Evolutionary conservation across 2,888 invertebrate genomes (phyloP).

Genomic region (Plemyria rubiginata): DNA sequence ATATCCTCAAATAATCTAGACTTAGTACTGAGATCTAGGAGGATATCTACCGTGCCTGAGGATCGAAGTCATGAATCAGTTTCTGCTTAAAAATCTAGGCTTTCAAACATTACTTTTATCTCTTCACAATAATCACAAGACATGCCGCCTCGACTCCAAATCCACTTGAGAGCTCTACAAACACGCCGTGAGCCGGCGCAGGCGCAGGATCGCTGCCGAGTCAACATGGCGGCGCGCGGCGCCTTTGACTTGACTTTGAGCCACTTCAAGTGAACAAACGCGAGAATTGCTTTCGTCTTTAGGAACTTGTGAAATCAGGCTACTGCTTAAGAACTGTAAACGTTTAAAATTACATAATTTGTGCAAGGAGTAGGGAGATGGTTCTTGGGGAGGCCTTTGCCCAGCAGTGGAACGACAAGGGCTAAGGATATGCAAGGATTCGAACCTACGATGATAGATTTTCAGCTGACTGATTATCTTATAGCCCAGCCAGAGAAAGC

Average conservation of each 20-base stretch:
- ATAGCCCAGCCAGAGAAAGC: no score
- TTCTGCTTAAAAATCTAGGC: not conserved
- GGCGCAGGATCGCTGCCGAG: constrained; percentile 33
- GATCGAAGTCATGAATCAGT: no score
- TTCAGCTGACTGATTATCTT: no score
- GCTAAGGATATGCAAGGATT: no score
- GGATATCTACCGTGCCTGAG: no score
- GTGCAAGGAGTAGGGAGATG: not conserved
- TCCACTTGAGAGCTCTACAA: constrained; percentile 37
- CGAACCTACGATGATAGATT: no score
- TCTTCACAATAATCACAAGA: constrained; percentile 33
- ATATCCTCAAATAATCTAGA: no score
- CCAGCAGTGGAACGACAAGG: no score
- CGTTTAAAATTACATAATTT: no score
- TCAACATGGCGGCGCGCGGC: constrained; percentile 43
- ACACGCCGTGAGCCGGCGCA: constrained; percentile 31
- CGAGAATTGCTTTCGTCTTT: constrained; percentile 31
- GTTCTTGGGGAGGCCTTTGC: no score
- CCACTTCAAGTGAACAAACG: constrained; percentile 31
- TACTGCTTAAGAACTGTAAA: constrained; percentile 21
- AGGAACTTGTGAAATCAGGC: constrained; percentile 33
- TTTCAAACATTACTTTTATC: constrained; percentile 26
- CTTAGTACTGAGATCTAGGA: no score
- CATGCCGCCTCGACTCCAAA: constrained; percentile 29
- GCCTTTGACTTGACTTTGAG: constrained; percentile 35